Evolutionary conservation across 1,140 invertebrate genomes (phyloP).

Genomic region (Hestina assimilis): DNA sequence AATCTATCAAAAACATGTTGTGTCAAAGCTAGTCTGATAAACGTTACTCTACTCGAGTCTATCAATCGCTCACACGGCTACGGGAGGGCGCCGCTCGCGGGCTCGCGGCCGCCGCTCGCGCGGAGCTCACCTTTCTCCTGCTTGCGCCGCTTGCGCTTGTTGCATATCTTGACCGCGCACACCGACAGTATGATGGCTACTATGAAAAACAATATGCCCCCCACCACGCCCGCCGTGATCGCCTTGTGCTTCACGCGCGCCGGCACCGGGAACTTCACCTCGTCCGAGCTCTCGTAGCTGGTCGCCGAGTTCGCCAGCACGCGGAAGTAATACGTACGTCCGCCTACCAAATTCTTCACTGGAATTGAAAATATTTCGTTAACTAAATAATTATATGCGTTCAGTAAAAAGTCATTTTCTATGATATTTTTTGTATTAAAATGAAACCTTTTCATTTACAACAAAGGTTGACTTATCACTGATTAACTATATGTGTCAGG

Average conservation of each 20-base stretch:
- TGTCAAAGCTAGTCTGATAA: background rate
- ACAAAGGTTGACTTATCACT: no score
- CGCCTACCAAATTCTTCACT: conserved; percentile 95
- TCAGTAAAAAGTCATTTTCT: no score
- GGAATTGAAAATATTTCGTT: conserved; percentile 34
- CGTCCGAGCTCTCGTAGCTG: conserved; percentile 90
- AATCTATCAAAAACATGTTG: background rate
- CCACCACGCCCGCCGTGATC: conserved; percentile 95
- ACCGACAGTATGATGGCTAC: conserved; percentile 97
- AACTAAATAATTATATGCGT: no score
- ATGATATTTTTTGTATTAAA: no score
- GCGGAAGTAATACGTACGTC: conserved; percentile 93
- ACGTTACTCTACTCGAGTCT: conserved; percentile 2
- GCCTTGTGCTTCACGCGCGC: conserved; percentile 94
- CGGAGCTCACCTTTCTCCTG: conserved; percentile 93
- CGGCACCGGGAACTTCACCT: conserved; percentile 92
- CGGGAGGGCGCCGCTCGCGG: conserved; percentile 37
- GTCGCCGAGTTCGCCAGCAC: conserved; percentile 91
- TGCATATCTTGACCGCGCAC: conserved; percentile 98
- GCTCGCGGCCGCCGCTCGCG: conserved; percentile 56
- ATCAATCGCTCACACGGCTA: conserved; percentile 10
- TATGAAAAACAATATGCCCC: conserved; percentile 96
- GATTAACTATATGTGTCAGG: no score
- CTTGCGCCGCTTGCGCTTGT: conserved; percentile 96
- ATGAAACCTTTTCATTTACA: no score